These are phyloP conservation scores for Diuraphis noxia DNA, from an alignment of 1,140 invertebrate species.

Conservation along the genomic window DNA sequence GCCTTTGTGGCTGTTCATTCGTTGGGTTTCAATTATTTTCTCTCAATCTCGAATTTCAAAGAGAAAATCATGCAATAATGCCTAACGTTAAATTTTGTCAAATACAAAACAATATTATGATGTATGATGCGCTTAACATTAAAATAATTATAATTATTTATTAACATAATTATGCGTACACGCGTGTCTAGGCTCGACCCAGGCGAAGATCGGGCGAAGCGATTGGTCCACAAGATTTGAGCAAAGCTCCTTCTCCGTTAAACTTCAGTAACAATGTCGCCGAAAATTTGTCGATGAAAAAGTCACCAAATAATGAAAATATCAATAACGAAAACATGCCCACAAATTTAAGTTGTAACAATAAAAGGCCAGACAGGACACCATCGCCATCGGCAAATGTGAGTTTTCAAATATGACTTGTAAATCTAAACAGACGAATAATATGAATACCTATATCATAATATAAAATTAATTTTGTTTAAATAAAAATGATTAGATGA, in stretches of 20 bases:
- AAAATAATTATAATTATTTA: neutral
- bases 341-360: constrained; percentile 56
- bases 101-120: neutral
- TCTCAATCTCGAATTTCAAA: neutral
- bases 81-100: no score
- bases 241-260: constrained; percentile 60
- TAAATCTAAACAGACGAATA: neutral
- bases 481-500: no score
- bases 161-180: neutral
- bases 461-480: no score
- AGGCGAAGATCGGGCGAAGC: constrained; percentile 77
- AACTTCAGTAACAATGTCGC: constrained; percentile 59
- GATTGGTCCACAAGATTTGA: constrained; percentile 67
- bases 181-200: constrained; percentile 68
- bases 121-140: neutral
- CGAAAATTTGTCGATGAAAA: constrained; percentile 59
- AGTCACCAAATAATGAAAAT: constrained; percentile 53
- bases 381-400: constrained; percentile 55
- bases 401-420: neutral
- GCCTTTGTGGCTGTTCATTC: neutral
- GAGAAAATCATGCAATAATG: neutral
- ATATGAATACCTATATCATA: no score
- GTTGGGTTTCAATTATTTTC: neutral
- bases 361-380: constrained; percentile 55
- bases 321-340: constrained; percentile 53